phyloP scores from a whole-genome alignment of 1,140 invertebrate genomes.

The Schmidtea mediterranea region DNA sequence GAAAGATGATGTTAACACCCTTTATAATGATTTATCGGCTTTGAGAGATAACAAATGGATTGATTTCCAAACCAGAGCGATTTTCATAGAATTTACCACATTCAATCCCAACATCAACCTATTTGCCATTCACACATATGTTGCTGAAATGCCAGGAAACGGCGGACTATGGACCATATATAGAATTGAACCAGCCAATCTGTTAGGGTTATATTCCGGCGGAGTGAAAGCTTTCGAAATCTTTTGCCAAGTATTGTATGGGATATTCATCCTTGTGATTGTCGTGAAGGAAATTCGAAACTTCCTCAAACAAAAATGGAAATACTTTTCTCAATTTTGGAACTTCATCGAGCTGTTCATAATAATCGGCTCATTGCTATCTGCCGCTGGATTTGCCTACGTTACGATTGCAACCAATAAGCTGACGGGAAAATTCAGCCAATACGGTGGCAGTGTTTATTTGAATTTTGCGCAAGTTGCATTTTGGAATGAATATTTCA shows the following conservation, averaged over 20 bases:
- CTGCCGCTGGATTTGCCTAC: constrained; percentile 25
- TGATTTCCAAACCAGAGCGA: constrained; percentile 35
- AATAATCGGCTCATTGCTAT: constrained; percentile 21
- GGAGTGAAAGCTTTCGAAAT: constrained; percentile 16
- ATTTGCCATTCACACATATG: constrained; percentile 34
- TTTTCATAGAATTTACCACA: constrained; percentile 44
- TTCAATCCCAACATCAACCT: constrained; percentile 48
- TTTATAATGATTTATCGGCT: constrained; percentile 17
- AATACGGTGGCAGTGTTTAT: constrained; percentile 29
- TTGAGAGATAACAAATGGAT: constrained; percentile 33
- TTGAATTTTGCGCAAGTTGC: constrained; percentile 30
- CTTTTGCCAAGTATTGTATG: constrained; percentile 15
- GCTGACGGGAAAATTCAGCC: constrained; percentile 23
- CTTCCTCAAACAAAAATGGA: constrained; percentile 12
- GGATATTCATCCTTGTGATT: constrained; percentile 30
- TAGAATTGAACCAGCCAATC: constrained; percentile 28
- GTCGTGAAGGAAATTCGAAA: constrained; percentile 22
- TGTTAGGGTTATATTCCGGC: constrained; percentile 16
- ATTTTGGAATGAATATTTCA: constrained; percentile 28
- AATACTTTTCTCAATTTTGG: constrained; percentile 28
- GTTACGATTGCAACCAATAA: constrained; percentile 17
- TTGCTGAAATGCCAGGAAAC: constrained; percentile 30
- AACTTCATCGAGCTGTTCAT: constrained; percentile 26
- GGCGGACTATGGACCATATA: constrained; percentile 30
- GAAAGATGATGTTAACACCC: constrained; percentile 18